Percentiles rank a stretch among this genome's conserved stretches.
Conservation (phyloP, 1,140 invertebrate species). For the Araneus ventricosus region DNA sequence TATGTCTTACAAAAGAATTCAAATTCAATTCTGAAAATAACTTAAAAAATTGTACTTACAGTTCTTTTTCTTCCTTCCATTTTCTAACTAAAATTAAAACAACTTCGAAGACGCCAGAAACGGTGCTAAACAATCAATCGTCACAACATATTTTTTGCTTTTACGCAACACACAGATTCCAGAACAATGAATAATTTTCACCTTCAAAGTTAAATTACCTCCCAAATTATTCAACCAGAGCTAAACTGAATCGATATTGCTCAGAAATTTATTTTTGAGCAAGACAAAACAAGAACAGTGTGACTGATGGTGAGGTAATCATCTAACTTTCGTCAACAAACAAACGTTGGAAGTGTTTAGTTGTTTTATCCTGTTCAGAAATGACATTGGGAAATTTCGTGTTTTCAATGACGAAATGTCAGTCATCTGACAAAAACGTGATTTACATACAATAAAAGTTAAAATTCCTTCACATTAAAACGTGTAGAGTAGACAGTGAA, state of each 20-base stretch:
- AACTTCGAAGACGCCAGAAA: background rate
- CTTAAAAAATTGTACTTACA: background rate
- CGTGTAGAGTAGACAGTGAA: too few species aligned
- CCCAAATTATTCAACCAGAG: background rate
- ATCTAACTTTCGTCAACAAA: constrained; percentile 37
- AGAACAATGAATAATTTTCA: background rate
- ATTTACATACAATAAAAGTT: too few species aligned
- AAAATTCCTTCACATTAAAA: too few species aligned
- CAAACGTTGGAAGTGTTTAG: constrained; percentile 1
- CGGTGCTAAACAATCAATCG: background rate
- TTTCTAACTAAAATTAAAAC: background rate
- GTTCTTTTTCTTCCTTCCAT: constrained; percentile 42
- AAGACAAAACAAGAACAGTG: background rate
- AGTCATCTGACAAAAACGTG: too few species aligned
- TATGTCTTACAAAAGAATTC: background rate
- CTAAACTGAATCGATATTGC: background rate
- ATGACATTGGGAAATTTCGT: too few species aligned
- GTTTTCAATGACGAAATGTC: too few species aligned
- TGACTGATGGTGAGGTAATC: background rate
- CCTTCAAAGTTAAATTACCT: background rate
- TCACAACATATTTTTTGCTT: constrained; percentile 29
- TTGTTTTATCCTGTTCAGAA: background rate
- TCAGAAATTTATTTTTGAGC: background rate
- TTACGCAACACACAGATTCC: background rate
- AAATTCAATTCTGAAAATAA: background rate